Evolutionary conservation across 2,797 vertebrate genomes (phyloP).

Genomic region (Pangasius mekongensis): DNA sequence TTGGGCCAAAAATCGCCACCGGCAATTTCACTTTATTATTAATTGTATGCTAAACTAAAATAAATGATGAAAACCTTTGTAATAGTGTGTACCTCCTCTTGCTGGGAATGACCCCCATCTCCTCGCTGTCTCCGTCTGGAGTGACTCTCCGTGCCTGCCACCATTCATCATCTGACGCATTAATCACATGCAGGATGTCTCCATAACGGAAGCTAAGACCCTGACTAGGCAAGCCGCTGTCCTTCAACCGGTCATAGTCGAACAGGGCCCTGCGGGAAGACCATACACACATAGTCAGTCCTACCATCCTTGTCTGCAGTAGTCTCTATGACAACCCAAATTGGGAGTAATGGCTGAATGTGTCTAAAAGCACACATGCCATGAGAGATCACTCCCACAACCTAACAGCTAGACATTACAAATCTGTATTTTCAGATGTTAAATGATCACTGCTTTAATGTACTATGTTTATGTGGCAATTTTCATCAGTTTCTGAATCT

Average conservation of each 20-base stretch:
- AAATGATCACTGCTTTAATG: neutral
- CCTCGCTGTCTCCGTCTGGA: slow-evolving; percentile 92
- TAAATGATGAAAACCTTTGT: neutral
- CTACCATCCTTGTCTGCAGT: slow-evolving; percentile 1
- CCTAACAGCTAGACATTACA: neutral
- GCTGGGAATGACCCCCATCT: slow-evolving; percentile 98
- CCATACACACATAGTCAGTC: slow-evolving; percentile 25
- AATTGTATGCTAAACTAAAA: neutral
- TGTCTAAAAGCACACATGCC: slow-evolving; percentile 31
- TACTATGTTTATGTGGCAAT: neutral
- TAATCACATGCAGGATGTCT: slow-evolving; percentile 96
- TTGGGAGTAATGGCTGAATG: slow-evolving; percentile 32
- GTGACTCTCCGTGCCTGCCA: slow-evolving; percentile 93
- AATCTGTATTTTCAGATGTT: neutral
- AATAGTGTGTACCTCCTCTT: slow-evolving; percentile 84
- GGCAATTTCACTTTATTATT: neutral
- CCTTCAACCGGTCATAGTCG: slow-evolving; percentile 94
- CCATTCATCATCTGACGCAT: slow-evolving; percentile 96
- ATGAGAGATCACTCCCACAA: neutral
- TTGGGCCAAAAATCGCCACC: neutral
- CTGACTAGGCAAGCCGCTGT: slow-evolving; percentile 96
- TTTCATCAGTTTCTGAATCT: slow-evolving; percentile 5
- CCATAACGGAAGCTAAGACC: slow-evolving; percentile 96
- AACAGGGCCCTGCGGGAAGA: slow-evolving; percentile 86
- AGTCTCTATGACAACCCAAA: slow-evolving; percentile 41